Base-by-base conservation (phyloP, 2,888 invertebrate species). In the Pristionchus japonicus region DNA sequence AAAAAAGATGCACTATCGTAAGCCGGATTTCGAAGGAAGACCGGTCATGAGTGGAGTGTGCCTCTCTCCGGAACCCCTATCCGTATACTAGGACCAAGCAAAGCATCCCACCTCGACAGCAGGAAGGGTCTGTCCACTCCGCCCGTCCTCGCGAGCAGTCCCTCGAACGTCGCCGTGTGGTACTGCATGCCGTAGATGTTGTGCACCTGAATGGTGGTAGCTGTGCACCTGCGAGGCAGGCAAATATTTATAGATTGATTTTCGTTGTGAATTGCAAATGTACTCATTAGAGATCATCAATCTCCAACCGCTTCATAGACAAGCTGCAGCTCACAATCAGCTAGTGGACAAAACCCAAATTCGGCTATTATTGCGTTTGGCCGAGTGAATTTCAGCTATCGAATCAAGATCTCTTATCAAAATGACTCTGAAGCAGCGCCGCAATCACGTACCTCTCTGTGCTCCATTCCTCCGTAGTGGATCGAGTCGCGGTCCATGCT, bases 401-500 rank as follows among this genome's bases (percentile, higher is more conserved):
- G n/a, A n/a, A n/a, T n/a, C n/a, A n/a, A n/a, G n/a, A 1, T 49
- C 49, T 7, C 49, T 1, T 49, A 15, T 49, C 49, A 49, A 11
- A 49, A 7, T 49, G 49, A n/a, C n/a, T n/a, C n/a, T n/a, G n/a
- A n/a, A n/a, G n/a, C n/a, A n/a, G n/a, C n/a, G n/a, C n/a, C n/a
- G n/a, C n/a, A n/a, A n/a, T n/a, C n/a, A n/a, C n/a, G n/a, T n/a
- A 87, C 87, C 80, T 87, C 87, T 87, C 87, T 77, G 40, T 87
- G 57, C 43, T 87, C 87, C 87, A 87, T 80, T 23, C 87, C 87
- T 49, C 87, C 87, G 40, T 77, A 96, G 95, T 99, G 99, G 1
- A 97, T 94, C 90, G 97, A 96, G 95, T 99, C 99, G 94, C 99
- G 99, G 23, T 97, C 97, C 97, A 99, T 98, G 1, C 31, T 87